These are phyloP conservation scores for Melanargia galathea DNA, from an alignment of 2,888 invertebrate species.

Conservation along the genomic window DNA sequence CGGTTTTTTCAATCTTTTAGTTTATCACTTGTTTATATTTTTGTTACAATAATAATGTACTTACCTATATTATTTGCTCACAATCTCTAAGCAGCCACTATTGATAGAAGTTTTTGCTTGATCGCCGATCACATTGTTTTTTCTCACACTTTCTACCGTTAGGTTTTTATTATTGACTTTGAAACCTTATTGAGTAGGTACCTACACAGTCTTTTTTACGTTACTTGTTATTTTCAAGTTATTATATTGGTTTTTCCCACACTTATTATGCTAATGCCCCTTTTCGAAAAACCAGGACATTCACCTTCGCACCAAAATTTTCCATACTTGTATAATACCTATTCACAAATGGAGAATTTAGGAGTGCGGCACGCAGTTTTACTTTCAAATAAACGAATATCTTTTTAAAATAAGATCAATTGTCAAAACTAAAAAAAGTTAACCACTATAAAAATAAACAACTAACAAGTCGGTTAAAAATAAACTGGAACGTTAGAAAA, in stretches of 20 bases:
- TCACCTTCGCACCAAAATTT: too few species aligned
- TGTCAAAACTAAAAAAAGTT: too few species aligned
- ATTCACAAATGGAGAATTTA: too few species aligned
- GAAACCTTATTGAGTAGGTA: neutral
- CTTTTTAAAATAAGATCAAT: too few species aligned
- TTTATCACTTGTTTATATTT: neutral
- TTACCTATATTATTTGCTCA: conserved; percentile 9
- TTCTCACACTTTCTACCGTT: conserved; percentile 2
- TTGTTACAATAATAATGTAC: neutral
- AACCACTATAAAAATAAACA: neutral
- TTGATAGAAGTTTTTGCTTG: neutral
- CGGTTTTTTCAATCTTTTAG: too few species aligned
- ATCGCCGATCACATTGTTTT: conserved; percentile 9
- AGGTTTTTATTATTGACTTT: neutral
- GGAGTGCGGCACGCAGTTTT: too few species aligned
- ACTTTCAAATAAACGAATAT: too few species aligned
- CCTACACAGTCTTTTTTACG: neutral
- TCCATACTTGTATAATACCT: too few species aligned
- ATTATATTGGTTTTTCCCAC: too few species aligned
- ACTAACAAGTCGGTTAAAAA: neutral
- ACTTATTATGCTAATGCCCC: too few species aligned
- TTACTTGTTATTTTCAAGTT: neutral
- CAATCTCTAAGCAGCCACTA: neutral
- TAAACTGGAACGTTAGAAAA: neutral
- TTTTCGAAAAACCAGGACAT: too few species aligned